Base-by-base conservation (phyloP, 2,113 vertebrate genomes). In the Geococcyx californianus region DNA sequence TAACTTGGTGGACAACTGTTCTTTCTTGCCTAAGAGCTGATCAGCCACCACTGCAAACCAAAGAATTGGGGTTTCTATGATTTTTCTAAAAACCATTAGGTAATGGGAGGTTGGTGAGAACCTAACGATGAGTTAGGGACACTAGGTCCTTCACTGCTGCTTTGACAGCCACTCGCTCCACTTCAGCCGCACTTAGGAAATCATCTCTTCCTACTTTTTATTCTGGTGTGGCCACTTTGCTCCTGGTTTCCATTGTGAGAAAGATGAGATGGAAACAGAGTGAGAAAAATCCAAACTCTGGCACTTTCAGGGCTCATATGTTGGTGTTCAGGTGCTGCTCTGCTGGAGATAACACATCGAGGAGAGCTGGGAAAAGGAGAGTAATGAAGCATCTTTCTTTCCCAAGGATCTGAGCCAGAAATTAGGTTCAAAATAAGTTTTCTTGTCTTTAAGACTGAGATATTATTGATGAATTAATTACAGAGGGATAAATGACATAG, bases 381-480 rank as follows among this genome's bases (percentile, higher is more conserved):
- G 60, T 26, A 51, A 29, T 13, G 40, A 49, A 87, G 8, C 26
- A 36, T 55, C 63, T 77, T 82, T 62, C 55, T 82, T 83, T 85
- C 69, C 69, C 82, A 82, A 80, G 63, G 31, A 42, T 54, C 38
- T 70, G 11, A 0, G 9, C 84, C 92, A 93, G 52, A 56, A 91
- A 84, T 64, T 0, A 84, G 68, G 62, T 84, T 88, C 84, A 86
- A 76, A 83, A 52, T 40, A 59, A 73, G n/a, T 80, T 86, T 93
- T 63, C 78, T 47, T 77, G 36, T 76, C 59, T 77, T 85, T 55
- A 64, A 74, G 40, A 24, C 40, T 10, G 26, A 90, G 66, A 62
- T 63, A 45, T 77, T 77, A 74, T 87, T 88, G 87, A 95, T 70
- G 9, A 66, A 94, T 94, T 90, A 80, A 91, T 95, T 90, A 91